Conservation (phyloP, 2,113 vertebrate species). For the Pristiophorus japonicus region DNA sequence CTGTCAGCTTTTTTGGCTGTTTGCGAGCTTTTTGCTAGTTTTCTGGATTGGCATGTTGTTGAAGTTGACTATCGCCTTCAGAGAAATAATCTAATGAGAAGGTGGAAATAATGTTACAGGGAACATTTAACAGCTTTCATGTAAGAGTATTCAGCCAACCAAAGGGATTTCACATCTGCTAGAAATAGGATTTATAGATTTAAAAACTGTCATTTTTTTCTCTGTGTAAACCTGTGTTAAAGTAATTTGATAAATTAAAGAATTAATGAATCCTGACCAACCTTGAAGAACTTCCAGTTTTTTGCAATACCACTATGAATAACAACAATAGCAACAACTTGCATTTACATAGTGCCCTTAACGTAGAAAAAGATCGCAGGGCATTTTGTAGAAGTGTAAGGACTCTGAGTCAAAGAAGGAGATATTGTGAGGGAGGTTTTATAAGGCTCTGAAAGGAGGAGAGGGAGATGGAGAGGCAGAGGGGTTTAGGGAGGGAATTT, state of each 20-base stretch:
- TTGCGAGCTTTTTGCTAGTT: background rate
- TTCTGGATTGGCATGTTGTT: background rate
- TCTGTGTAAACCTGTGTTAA: background rate
- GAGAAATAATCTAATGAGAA: background rate
- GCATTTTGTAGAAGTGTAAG: background rate
- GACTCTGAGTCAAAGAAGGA: background rate
- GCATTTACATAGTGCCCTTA: background rate
- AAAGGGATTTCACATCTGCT: background rate
- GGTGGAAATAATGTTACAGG: background rate
- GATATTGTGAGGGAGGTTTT: background rate
- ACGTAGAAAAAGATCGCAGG: background rate
- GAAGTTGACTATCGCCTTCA: background rate
- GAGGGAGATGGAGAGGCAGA: background rate
- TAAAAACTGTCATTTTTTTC: background rate
- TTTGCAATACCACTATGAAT: background rate
- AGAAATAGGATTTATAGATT: background rate
- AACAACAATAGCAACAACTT: background rate
- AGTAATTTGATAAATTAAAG: background rate
- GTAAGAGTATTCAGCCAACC: background rate
- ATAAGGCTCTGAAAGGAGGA: background rate
- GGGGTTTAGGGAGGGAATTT: background rate
- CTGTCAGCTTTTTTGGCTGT: background rate
- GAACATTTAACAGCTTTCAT: background rate
- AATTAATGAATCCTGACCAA: background rate
- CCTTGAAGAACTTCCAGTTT: background rate